A percentile compares a stretch with the other conserved stretches of the same genome.
Evolutionary conservation across 2,888 invertebrate genomes (phyloP).

Genomic region (Bombyx huttoni): DNA sequence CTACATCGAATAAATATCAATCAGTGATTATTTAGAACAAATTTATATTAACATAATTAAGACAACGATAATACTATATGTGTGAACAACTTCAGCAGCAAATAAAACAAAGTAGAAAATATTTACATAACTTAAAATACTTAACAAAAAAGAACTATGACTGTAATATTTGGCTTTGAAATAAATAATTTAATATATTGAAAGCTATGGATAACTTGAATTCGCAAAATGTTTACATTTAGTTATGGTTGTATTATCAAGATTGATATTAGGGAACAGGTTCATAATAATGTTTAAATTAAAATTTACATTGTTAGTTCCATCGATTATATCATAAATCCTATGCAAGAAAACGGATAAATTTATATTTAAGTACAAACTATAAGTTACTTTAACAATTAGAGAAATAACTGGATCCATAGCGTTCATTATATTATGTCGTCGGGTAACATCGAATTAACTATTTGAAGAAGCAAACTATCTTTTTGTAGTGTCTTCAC

Average conservation of each 20-base stretch:
- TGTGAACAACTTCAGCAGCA: constrained; percentile 48
- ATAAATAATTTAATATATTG: constrained; percentile 69
- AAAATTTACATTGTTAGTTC: too few relatives aligned
- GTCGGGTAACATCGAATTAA: constrained; percentile 70
- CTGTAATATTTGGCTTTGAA: constrained; percentile 72
- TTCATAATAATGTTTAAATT: too few relatives aligned
- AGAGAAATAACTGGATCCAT: constrained; percentile 21
- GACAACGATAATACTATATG: constrained; percentile 64
- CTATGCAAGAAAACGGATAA: too few relatives aligned
- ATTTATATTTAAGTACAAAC: too few relatives aligned
- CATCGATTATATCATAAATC: too few relatives aligned
- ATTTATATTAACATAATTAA: constrained; percentile 55
- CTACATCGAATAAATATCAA: constrained; percentile 63
- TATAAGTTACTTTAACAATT: too few relatives aligned
- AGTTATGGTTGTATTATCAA: background rate
- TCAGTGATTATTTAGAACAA: constrained; percentile 50
- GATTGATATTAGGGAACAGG: background rate
- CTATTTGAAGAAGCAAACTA: constrained; percentile 42
- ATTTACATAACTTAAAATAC: constrained; percentile 65
- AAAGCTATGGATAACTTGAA: constrained; percentile 50
- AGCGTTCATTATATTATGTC: constrained; percentile 61
- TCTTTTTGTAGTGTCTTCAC: constrained; percentile 61
- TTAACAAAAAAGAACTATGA: constrained; percentile 66
- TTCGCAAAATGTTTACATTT: background rate
- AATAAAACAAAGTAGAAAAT: constrained; percentile 53